phyloP scores from a whole-genome alignment of 2,113 vertebrate species.

The Puma concolor region DNA sequence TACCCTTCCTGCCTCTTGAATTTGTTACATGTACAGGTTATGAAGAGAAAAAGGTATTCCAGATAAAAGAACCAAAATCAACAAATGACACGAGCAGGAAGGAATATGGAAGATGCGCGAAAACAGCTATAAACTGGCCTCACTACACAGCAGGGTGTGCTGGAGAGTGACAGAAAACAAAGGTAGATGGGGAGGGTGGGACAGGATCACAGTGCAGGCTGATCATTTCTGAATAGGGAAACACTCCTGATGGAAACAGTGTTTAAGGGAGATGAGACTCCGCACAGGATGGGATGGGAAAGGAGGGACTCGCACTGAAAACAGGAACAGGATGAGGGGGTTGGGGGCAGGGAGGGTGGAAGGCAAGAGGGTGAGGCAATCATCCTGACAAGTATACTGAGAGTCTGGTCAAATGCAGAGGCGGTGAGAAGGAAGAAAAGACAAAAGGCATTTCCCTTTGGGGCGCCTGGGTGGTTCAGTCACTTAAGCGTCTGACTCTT shows the following conservation, averaged over 20 bases:
- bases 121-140: neutral
- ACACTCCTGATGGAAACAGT: neutral
- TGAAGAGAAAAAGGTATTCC: neutral
- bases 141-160: neutral
- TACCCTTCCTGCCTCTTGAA: neutral
- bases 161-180: neutral
- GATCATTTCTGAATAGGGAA: neutral
- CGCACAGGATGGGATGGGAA: neutral
- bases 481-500: too few species aligned
- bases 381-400: neutral
- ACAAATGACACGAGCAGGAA: neutral
- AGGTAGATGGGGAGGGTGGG: neutral
- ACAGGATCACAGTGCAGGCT: neutral
- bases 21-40: neutral
- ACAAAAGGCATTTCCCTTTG: neutral
- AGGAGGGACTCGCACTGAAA: neutral
- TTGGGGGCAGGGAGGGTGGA: fast-evolving
- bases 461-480: too few species aligned
- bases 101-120: neutral
- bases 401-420: neutral
- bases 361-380: neutral
- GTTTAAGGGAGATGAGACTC: neutral
- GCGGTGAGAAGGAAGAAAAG: neutral
- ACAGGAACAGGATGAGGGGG: neutral
- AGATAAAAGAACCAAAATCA: neutral